phyloP scores from a whole-genome alignment of 2,113 vertebrate species.

The Anguilla rostrata region DNA sequence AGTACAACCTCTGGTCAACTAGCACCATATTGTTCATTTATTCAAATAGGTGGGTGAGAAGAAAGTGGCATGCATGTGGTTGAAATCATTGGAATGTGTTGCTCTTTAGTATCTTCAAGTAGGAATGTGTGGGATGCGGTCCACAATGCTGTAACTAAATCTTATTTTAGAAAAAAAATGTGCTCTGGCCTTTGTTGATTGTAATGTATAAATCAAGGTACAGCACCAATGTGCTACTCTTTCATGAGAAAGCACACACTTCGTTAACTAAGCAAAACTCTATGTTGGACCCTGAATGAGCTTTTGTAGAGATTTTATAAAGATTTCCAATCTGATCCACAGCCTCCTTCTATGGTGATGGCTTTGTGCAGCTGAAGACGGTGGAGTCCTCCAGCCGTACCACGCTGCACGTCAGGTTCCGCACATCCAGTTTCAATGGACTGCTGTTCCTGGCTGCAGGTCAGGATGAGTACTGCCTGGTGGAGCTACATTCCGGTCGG shows the following conservation, averaged over 20 bases:
- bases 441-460: conserved; percentile 85
- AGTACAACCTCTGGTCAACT: neutral
- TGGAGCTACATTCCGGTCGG: conserved; percentile 76
- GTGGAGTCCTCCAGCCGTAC: conserved; percentile 69
- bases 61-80: neutral
- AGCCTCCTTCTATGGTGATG: conserved; percentile 79
- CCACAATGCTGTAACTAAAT: neutral
- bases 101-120: neutral
- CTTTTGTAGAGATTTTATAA: neutral
- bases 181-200: neutral
- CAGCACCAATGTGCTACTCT: neutral
- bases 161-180: neutral
- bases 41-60: neutral
- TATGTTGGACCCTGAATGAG: neutral
- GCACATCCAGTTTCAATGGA: conserved; percentile 76
- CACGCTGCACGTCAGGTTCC: conserved; percentile 76
- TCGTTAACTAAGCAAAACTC: neutral
- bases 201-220: neutral
- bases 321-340: conserved; percentile 23
- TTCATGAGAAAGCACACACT: neutral
- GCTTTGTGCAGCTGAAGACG: conserved; percentile 77
- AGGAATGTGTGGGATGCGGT: neutral
- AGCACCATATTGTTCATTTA: neutral
- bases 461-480: conserved; percentile 72
- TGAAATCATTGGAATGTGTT: neutral